Evolutionary conservation across 2,797 vertebrate species (phyloP).

Genomic region (Meriones psammophilus): DNA sequence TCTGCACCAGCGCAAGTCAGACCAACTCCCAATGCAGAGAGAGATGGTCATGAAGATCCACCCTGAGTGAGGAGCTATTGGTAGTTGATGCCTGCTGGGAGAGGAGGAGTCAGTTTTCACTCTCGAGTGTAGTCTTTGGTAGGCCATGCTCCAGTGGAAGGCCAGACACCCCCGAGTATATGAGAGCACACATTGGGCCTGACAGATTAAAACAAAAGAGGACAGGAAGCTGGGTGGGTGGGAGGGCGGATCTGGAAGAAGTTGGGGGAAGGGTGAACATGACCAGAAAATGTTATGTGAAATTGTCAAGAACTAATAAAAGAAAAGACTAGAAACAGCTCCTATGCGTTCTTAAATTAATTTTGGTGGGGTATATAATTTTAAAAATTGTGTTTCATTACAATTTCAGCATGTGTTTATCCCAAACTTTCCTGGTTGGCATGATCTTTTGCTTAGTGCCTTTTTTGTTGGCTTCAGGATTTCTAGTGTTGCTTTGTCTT

Average conservation of each 20-base stretch:
- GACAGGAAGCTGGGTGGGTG: not conserved
- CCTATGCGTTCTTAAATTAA: not conserved
- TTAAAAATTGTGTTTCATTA: not conserved
- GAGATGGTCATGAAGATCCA: not conserved
- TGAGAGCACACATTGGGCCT: not conserved
- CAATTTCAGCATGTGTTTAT: not conserved
- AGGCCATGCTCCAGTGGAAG: not conserved
- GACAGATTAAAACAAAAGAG: too few relatives aligned
- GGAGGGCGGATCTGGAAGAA: too few relatives aligned
- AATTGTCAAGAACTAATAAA: not conserved
- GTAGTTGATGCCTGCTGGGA: too few relatives aligned
- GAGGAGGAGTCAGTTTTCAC: too few relatives aligned
- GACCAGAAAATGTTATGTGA: not conserved
- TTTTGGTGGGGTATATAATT: slow-evolving; percentile 31
- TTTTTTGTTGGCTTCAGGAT: not conserved
- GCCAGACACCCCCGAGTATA: not conserved
- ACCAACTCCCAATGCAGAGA: not conserved
- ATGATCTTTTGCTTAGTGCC: not conserved
- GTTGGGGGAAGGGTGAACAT: too few relatives aligned
- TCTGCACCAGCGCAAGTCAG: not conserved
- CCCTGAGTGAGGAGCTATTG: not conserved
- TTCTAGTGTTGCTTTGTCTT: not conserved
- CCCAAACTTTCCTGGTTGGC: not conserved
- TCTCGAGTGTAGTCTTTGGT: too few relatives aligned
- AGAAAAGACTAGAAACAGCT: not conserved